Evolutionary conservation across 2,113 vertebrate genomes (phyloP).

Genomic region (Hiodon tergisus): DNA sequence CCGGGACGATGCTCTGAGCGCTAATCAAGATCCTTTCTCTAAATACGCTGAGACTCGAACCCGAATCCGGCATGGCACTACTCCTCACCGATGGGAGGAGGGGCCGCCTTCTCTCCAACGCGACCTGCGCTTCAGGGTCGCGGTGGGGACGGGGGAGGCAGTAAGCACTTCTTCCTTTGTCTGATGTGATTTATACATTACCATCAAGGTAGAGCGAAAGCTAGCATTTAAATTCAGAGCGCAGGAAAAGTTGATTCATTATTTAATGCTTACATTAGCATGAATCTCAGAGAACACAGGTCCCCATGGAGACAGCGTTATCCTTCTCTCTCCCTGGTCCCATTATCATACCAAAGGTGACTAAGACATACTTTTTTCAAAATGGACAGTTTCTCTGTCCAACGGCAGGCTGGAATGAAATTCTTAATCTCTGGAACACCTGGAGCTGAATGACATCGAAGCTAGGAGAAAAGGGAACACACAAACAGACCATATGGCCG

Average conservation of each 20-base stretch:
- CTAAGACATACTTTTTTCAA: not conserved
- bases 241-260: conserved; percentile 28
- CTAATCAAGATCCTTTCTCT: too few species aligned
- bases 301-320: conserved; percentile 22
- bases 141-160: not conserved
- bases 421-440: not conserved
- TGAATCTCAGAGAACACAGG: conserved; percentile 28
- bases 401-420: not conserved
- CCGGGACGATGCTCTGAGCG: too few species aligned
- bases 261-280: conserved; percentile 42
- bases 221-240: conserved; percentile 30
- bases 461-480: not conserved
- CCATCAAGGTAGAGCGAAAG: conserved; percentile 23
- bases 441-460: not conserved
- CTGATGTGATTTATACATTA: conserved; percentile 19
- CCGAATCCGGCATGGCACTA: too few species aligned
- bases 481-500: not conserved
- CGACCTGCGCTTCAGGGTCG: not conserved
- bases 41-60: too few species aligned
- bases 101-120: not conserved
- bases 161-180: not conserved
- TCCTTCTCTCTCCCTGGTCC: conserved; percentile 10
- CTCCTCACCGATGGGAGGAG: too few species aligned
- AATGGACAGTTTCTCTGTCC: not conserved
- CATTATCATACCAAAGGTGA: conserved; percentile 20